Evolutionary conservation across 2,113 vertebrate genomes (phyloP).

Genomic region (Actenoides hombroni): DNA sequence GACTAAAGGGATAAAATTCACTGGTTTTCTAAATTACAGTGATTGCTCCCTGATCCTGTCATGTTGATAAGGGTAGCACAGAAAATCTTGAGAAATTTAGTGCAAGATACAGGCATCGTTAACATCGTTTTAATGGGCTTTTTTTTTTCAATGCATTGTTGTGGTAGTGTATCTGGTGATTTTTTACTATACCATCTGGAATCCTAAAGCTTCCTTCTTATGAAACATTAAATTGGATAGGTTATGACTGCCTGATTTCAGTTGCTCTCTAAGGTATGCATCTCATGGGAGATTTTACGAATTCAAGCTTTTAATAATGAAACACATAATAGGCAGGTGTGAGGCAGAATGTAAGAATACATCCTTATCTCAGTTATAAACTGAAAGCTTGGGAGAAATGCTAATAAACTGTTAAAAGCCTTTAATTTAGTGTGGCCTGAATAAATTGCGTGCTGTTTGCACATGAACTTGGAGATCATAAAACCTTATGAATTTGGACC

Average conservation of each 20-base stretch:
- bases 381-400: not conserved
- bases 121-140: not conserved
- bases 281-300: not conserved
- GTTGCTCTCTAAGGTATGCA: constrained; percentile 13
- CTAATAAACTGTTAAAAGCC: not conserved
- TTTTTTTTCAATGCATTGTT: not conserved
- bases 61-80: not conserved
- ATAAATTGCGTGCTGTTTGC: not conserved
- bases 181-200: constrained; percentile 42
- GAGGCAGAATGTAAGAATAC: not conserved
- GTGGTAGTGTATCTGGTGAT: not conserved
- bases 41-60: not conserved
- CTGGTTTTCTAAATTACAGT: not conserved
- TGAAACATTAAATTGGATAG: constrained; percentile 22
- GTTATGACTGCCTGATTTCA: constrained; percentile 41
- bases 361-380: constrained; percentile 6
- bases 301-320: constrained; percentile 45
- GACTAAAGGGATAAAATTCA: not conserved
- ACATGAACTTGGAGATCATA: not conserved
- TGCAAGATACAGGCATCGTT: not conserved
- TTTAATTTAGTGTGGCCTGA: not conserved
- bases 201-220: constrained; percentile 18
- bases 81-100: not conserved
- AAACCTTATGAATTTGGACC: not conserved
- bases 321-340: constrained; percentile 53